Percentiles rank a stretch among this genome's conserved stretches.
Conservation (phyloP, 2,797 vertebrate genomes). For the Furcifer pardalis region DNA sequence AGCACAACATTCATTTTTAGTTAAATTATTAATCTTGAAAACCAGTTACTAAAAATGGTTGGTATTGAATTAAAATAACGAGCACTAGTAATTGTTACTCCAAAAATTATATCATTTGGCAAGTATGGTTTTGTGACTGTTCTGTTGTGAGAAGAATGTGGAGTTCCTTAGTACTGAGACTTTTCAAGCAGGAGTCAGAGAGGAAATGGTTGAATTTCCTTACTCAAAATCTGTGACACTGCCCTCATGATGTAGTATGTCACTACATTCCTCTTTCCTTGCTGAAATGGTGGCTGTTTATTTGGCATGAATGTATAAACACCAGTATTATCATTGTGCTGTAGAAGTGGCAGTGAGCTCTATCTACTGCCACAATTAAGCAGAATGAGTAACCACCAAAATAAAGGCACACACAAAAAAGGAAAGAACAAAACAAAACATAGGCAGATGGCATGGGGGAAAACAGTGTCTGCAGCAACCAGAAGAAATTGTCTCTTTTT, state of each 20-base stretch:
- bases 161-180: background rate
- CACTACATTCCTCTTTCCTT: background rate
- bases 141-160: background rate
- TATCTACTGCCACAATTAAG: background rate
- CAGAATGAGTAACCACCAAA: constrained; percentile 23
- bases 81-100: too few species aligned
- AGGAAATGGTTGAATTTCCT: background rate
- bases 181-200: background rate
- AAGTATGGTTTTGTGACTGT: background rate
- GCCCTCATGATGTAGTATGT: background rate
- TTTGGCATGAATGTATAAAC: background rate
- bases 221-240: rapidly evolving
- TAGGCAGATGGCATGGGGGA: background rate
- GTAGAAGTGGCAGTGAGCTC: background rate
- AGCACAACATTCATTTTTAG: too few species aligned
- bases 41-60: too few species aligned
- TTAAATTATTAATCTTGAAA: too few species aligned
- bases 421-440: constrained; percentile 3
- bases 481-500: background rate
- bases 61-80: too few species aligned
- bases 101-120: too few species aligned
- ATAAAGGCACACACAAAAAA: background rate
- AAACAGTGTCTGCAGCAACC: constrained; percentile 4
- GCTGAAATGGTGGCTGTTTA: background rate
- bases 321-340: background rate